Base-by-base conservation (phyloP, 1,140 invertebrate genomes). In the Philotrypesis tridentata region DNA sequence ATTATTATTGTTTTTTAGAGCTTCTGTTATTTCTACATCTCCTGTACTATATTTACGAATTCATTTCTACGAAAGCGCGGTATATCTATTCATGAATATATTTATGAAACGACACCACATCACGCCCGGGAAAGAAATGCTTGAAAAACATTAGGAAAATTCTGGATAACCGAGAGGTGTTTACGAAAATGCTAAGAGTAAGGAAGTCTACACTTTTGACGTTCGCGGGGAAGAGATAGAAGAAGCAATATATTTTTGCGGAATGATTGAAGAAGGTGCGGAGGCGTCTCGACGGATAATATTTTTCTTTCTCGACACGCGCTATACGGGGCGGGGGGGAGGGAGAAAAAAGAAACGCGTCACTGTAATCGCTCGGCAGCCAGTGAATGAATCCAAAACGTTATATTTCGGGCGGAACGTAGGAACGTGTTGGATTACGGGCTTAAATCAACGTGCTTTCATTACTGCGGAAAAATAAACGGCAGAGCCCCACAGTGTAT, bases 401-500 rank as follows among this genome's bases (percentile, higher is more conserved):
- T 43, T 71, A 25, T 27, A 71, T 11, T 71, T 2, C 21, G 33
- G 4, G 11, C 2, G 33, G 70, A 40, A 55, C n/a, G n/a, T 0
- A 73, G 29, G 23, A 17, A 60, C 72, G 40, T 60, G 40, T 60
- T 17, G 48, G 72, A 55, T 74, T 60, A 60, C 12, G 43, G 72
- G 27, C 23, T 74, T 60, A 60, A 74, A 60, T 74, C 72, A 60
- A 31, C 43, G 48, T 27, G 29, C 23, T 79, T 70, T 48, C 48
- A 25, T 71, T 71, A 33, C 21, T 2, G 31, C 0, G 31, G 23
- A 60, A 72, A 61, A 23, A 33, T 60, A 79, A 11, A 27, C 23
- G 17, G 25, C 25, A 25, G 61, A 23, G 4, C 17, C 40, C 40
- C 40, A 0, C 40, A 9, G 2, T 11, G 40, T 43, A 43, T 14